These are phyloP conservation scores for Drosophila nigromelanica DNA, from an alignment of 1,140 invertebrate genomes.

Conservation along the genomic window DNA sequence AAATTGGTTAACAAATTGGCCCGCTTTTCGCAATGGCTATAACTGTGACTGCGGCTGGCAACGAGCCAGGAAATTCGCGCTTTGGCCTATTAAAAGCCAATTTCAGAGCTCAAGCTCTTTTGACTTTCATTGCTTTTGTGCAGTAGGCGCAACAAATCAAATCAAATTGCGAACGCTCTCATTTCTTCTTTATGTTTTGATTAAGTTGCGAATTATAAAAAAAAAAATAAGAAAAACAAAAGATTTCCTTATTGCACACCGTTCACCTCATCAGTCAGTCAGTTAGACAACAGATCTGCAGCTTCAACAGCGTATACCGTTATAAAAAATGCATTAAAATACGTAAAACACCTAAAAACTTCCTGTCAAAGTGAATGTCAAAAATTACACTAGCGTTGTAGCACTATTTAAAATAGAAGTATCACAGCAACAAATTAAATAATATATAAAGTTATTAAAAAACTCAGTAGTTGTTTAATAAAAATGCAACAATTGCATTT, in stretches of 20 bases:
- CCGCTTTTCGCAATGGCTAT: conserved; percentile 43
- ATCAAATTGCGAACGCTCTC: conserved; percentile 17
- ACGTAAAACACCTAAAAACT: background rate
- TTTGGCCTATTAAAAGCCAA: conserved; percentile 60
- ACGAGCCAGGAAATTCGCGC: conserved; percentile 60
- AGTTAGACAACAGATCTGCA: conserved; percentile 24
- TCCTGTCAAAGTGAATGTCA: conserved; percentile 24
- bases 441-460: too few relatives aligned
- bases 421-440: too few relatives aligned
- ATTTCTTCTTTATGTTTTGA: conserved; percentile 5
- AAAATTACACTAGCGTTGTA: background rate
- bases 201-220: conserved; percentile 30
- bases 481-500: too few relatives aligned
- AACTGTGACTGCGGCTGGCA: conserved; percentile 44
- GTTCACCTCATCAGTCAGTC: conserved; percentile 46
- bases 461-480: too few relatives aligned
- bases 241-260: conserved; percentile 69
- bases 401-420: too few relatives aligned
- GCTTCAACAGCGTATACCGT: conserved; percentile 2
- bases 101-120: conserved; percentile 45
- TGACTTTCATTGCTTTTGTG: conserved; percentile 52
- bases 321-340: conserved; percentile 23
- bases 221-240: conserved; percentile 13
- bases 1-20: conserved; percentile 60
- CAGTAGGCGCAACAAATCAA: conserved; percentile 44